Evolutionary conservation across 2,113 vertebrate species (phyloP).

Genomic region (Cariama cristata): DNA sequence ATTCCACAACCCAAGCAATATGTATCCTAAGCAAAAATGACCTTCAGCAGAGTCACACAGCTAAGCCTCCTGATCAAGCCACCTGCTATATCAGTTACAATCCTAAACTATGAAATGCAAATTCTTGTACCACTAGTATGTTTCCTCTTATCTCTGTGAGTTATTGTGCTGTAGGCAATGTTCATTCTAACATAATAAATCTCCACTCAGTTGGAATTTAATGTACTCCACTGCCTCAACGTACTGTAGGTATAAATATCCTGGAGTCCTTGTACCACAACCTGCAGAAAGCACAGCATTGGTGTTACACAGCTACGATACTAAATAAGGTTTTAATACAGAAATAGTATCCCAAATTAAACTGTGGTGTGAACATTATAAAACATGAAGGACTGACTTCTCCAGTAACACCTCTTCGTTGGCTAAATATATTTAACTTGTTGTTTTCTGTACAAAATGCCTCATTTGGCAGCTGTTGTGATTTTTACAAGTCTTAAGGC

Average conservation of each 20-base stretch:
- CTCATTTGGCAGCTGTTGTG: neutral
- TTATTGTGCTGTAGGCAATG: constrained; percentile 26
- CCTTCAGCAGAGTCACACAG: neutral
- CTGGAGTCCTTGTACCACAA: neutral
- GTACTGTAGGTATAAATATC: constrained; percentile 20
- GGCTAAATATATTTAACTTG: neutral
- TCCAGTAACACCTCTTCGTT: neutral
- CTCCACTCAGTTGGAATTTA: constrained; percentile 42
- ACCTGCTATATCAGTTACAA: neutral
- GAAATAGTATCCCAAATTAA: neutral
- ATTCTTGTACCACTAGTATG: neutral
- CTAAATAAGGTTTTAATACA: neutral
- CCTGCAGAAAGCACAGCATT: neutral
- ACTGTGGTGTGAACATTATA: neutral
- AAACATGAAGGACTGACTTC: neutral
- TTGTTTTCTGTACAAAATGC: neutral
- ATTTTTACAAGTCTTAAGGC: neutral
- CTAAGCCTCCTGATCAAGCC: neutral
- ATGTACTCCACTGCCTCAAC: neutral
- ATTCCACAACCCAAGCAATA: neutral
- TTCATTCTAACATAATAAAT: constrained; percentile 47
- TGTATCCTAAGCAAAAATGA: neutral
- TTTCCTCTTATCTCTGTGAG: constrained; percentile 33
- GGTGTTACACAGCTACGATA: neutral
- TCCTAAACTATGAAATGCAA: constrained; percentile 1